Percentiles rank a stretch among this genome's conserved stretches.
Conservation (phyloP, 2,888 invertebrate species). For the Cerceris ruficornis region DNA sequence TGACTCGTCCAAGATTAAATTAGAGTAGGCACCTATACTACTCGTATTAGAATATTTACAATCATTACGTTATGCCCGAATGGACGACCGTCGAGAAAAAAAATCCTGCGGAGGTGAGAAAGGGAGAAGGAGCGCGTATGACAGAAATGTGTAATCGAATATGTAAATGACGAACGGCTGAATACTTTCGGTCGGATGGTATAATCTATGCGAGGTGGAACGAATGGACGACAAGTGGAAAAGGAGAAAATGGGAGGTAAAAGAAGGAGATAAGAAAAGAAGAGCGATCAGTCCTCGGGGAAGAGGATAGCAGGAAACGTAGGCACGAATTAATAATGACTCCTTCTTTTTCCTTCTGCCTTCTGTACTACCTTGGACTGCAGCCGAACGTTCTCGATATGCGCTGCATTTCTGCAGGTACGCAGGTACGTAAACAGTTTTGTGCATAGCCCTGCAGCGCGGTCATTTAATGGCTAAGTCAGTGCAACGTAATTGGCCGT, state of each 20-base stretch:
- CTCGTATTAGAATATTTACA: too few species aligned
- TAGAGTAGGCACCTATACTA: too few species aligned
- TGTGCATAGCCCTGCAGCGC: conserved; percentile 37
- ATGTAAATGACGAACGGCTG: too few species aligned
- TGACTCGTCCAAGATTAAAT: too few species aligned
- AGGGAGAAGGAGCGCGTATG: too few species aligned
- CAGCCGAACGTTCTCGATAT: background rate
- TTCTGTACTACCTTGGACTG: background rate
- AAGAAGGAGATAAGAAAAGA: background rate
- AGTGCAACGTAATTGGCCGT: conserved; percentile 68
- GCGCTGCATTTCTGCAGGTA: background rate
- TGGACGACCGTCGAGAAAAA: too few species aligned
- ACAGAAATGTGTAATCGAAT: too few species aligned
- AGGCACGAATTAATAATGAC: conserved; percentile 46
- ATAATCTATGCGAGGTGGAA: background rate
- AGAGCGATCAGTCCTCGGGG: conserved; percentile 22
- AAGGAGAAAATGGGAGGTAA: background rate
- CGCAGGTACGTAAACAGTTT: conserved; percentile 38
- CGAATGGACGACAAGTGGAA: background rate
- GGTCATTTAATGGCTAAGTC: conserved; percentile 54
- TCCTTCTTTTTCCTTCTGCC: conserved; percentile 25
- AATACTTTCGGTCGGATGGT: too few species aligned
- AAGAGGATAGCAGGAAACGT: conserved; percentile 33
- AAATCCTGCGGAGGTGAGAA: too few species aligned
- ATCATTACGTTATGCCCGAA: too few species aligned